Evolutionary conservation across 2,888 invertebrate species (phyloP), one percentile per base, ranked within the genome.

Genomic region (Acanthosepion pharaonis): DNA sequence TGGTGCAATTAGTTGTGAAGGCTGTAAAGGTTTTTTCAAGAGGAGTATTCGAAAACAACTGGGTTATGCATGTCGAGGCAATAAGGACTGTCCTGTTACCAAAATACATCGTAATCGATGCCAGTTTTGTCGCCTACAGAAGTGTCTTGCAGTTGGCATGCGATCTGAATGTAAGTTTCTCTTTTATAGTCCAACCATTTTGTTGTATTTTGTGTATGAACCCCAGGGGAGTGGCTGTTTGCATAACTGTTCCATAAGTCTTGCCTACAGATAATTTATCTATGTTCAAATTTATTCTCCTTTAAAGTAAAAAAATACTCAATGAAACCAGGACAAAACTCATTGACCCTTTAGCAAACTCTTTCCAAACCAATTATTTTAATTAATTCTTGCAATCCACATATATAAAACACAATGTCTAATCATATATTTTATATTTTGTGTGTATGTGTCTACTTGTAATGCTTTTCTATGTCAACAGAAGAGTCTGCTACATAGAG

Each of bases 21-120:
- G 99, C 6, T 99, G 99, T 97, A 99, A 99, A 97, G 99, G 99
- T 0, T 99, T 99, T 98, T 99, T 99, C 98, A 99, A 99, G 97
- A 98, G 99, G 1, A 99, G 99, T 49, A 99, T 99, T 96, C 98
- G 99, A 95, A 99, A 99, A 98, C 99, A 99, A 97, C 98, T 99
- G 48, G 99, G 99, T 94, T 99, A 99, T 98, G 99, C 99, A 96
- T 99, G 99, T 97, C 98, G 99, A 6, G 99, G 99, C 95, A 98
- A 98, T 96, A 99, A 99, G 98, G 99, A 99, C 98, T 99, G 99
- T 97, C 99, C 99, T 97, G 99, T 99, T 96, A 99, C 99, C 95
- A 99, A 99, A 98, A 99, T 99, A 97, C 99, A 99, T 97, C 98
- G 99, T 95, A 99, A 99, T 98, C 98, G 99, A 95, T 99, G 99